phyloP scores from a whole-genome alignment of 2,113 vertebrate genomes.

The Hydropotes inermis region DNA sequence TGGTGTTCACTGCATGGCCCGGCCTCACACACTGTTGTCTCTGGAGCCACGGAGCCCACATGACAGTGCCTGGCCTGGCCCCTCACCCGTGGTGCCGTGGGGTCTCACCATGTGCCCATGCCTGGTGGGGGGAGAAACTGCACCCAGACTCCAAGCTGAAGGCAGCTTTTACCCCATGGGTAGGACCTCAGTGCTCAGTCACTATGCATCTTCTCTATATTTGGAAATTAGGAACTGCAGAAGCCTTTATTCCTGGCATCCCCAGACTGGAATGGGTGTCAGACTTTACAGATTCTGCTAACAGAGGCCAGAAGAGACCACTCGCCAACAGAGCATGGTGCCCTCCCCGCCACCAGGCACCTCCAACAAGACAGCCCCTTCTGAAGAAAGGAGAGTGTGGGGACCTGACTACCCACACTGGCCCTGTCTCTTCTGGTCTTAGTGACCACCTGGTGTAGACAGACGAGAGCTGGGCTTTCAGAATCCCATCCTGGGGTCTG shows the following conservation, averaged over 20 bases:
- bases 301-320: not conserved
- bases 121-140: not conserved
- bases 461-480: not conserved
- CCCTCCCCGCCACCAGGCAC: not conserved
- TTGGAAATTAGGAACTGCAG: not conserved
- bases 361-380: not conserved
- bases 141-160: not conserved
- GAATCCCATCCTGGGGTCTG: not conserved
- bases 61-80: not conserved
- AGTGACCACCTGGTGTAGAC: rapidly evolving
- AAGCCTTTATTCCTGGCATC: not conserved
- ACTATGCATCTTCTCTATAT: not conserved
- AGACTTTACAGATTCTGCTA: not conserved
- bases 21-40: not conserved
- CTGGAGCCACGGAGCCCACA: too few relatives aligned
- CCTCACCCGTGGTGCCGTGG: rapidly evolving
- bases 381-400: not conserved
- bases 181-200: not conserved
- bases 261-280: not conserved
- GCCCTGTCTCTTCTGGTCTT: rapidly evolving
- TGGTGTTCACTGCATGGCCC: not conserved
- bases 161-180: not conserved
- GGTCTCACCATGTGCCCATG: not conserved
- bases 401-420: not conserved
- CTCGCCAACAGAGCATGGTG: not conserved